Conservation (phyloP, 2,888 invertebrate species). For the Vandiemenella viatica region DNA sequence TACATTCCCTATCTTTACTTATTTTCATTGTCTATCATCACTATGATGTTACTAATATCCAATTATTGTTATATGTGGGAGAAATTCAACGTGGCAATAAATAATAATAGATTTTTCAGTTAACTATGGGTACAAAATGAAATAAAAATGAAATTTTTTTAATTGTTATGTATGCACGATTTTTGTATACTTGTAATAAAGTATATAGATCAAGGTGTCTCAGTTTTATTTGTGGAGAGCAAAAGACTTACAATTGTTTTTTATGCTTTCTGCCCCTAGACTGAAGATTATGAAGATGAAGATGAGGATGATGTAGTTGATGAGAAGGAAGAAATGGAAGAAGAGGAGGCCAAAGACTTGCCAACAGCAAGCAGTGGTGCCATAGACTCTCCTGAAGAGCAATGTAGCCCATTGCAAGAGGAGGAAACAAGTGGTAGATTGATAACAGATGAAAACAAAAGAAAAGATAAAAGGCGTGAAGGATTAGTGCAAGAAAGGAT, state of each 20-base stretch:
- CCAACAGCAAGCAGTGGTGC: constrained; percentile 15
- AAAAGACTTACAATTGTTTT: no score
- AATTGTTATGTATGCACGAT: not conserved
- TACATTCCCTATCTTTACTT: no score
- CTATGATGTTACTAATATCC: no score
- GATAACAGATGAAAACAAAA: constrained; percentile 5
- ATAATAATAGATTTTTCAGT: no score
- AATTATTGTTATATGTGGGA: no score
- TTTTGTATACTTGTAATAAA: no score
- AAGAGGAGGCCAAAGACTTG: constrained; percentile 24
- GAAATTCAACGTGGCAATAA: no score
- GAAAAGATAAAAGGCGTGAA: constrained; percentile 22
- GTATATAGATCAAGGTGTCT: no score
- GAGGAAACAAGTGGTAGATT: not conserved
- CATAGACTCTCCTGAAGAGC: constrained; percentile 23
- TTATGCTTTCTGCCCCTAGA: constrained; percentile 1
- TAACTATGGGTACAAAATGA: no score
- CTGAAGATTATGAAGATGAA: constrained; percentile 17
- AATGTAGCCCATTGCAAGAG: not conserved
- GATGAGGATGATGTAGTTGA: constrained; percentile 19
- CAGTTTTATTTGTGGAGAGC: constrained; percentile 11
- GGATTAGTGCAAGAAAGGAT: constrained; percentile 46
- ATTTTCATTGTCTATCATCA: no score
- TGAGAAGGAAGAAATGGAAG: constrained; percentile 23
- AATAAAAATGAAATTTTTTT: no score